These are phyloP conservation scores for Mycogona germanica DNA, from an alignment of 2,888 invertebrate genomes.

Conservation along the genomic window DNA sequence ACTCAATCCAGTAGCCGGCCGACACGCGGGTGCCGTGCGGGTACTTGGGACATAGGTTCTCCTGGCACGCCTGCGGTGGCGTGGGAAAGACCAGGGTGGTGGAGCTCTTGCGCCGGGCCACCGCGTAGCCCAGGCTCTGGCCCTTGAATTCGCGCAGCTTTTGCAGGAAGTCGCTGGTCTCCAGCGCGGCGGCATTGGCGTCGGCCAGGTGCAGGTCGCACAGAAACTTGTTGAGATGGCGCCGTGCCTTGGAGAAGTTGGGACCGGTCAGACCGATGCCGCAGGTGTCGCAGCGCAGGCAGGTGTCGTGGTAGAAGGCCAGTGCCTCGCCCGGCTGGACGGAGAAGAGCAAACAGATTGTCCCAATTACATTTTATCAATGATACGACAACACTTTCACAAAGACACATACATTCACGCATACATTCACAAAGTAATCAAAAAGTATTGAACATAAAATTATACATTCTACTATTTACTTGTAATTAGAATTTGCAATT, in stretches of 20 bases:
- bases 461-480: no score
- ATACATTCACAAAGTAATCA: no score
- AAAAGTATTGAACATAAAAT: no score
- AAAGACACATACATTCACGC: no score
- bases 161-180: slow-evolving; percentile 95
- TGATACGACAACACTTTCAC: no score
- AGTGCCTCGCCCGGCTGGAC: slow-evolving; percentile 13
- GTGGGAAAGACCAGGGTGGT: slow-evolving; percentile 87
- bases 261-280: slow-evolving; percentile 85
- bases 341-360: no score
- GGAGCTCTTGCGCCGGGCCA: slow-evolving; percentile 82
- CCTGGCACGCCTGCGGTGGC: slow-evolving; percentile 88
- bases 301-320: slow-evolving; percentile 80
- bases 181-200: slow-evolving; percentile 93
- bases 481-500: no score
- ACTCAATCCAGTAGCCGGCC: slow-evolving; percentile 92
- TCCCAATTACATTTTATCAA: no score
- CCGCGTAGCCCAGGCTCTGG: slow-evolving; percentile 88
- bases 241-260: slow-evolving; percentile 40
- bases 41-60: slow-evolving; percentile 86
- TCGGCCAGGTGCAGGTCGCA: slow-evolving; percentile 94
- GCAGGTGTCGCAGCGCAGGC: slow-evolving; percentile 91
- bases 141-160: slow-evolving; percentile 92
- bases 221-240: slow-evolving; percentile 69
- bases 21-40: slow-evolving; percentile 83